These are phyloP conservation scores for Parochlus steinenii DNA, from an alignment of 2,888 invertebrate species.

Conservation along the genomic window DNA sequence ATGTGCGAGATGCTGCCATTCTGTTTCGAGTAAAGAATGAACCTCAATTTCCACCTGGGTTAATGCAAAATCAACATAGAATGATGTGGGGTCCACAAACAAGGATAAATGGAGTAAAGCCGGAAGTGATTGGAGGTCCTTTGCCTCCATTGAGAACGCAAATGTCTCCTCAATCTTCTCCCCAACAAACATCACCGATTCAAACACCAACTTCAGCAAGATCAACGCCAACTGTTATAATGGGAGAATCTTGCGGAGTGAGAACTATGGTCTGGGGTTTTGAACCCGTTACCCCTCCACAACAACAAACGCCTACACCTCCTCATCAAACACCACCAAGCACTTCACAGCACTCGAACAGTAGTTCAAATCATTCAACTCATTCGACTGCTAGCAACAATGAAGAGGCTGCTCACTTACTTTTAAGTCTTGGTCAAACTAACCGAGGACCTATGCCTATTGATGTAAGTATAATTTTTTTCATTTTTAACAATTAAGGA, in stretches of 20 bases:
- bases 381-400: constrained; percentile 33
- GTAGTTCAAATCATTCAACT: constrained; percentile 25
- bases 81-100: constrained; percentile 41
- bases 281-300: constrained; percentile 24
- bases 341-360: constrained; percentile 20
- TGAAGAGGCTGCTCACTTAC: constrained; percentile 49
- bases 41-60: constrained; percentile 11
- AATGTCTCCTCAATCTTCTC: constrained; percentile 18
- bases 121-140: constrained; percentile 58
- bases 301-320: constrained; percentile 18
- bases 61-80: constrained; percentile 20
- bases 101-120: constrained; percentile 62
- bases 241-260: constrained; percentile 86
- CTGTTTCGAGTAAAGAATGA: constrained; percentile 31
- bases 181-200: constrained; percentile 27
- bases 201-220: constrained; percentile 19
- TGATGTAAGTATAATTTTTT: constrained; percentile 14
- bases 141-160: constrained; percentile 26
- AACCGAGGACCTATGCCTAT: constrained; percentile 32
- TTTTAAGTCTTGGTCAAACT: constrained; percentile 60
- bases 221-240: constrained; percentile 73
- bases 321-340: constrained; percentile 19
- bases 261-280: constrained; percentile 50
- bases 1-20: constrained; percentile 30
- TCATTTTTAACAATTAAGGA: not conserved